Conservation (phyloP, 2,797 vertebrate species). For the Falco biarmicus region DNA sequence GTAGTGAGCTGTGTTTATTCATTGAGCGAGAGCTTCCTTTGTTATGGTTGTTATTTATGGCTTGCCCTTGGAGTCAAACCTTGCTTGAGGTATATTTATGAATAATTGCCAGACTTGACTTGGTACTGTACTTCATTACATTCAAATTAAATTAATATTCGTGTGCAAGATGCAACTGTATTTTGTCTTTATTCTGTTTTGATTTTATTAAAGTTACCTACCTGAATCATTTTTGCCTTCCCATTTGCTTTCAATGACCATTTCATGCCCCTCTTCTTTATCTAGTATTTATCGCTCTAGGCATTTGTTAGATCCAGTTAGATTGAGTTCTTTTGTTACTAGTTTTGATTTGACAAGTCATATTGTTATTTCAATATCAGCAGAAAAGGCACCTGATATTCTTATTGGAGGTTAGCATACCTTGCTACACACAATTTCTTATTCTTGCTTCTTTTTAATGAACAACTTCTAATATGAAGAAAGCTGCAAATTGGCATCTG, state of each 20-base stretch:
- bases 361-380: conserved; percentile 48
- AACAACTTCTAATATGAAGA: background rate
- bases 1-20: conserved; percentile 1
- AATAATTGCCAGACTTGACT: background rate
- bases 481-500: background rate
- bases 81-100: background rate
- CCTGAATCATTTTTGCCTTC: conserved; percentile 4
- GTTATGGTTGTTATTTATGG: background rate
- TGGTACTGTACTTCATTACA: background rate
- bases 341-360: conserved; percentile 28
- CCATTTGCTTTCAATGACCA: conserved; percentile 29
- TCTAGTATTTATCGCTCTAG: conserved; percentile 40
- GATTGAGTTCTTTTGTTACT: conserved; percentile 33
- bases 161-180: background rate
- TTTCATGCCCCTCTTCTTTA: conserved; percentile 29
- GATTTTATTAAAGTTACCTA: conserved; percentile 36
- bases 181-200: conserved; percentile 16
- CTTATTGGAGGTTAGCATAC: background rate
- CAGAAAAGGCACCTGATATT: background rate
- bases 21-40: background rate
- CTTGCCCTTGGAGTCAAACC: background rate
- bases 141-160: conserved; percentile 12
- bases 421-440: background rate
- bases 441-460: background rate
- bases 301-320: conserved; percentile 39